Base-by-base conservation (phyloP, 2,888 invertebrate genomes). In the Agrochola lychnidis region DNA sequence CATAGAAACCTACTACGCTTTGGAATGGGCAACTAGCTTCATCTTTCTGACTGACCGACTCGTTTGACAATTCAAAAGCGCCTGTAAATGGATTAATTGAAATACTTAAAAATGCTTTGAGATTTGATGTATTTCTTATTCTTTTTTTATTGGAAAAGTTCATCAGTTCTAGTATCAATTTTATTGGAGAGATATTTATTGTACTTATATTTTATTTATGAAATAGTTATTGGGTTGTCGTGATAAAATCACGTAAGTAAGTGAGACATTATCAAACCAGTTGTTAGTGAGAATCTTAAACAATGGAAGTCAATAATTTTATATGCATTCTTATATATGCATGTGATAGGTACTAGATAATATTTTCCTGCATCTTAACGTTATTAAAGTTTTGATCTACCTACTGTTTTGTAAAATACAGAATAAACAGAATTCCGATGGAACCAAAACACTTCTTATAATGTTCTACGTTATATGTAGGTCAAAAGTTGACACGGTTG, bases 181-280 rank as follows among this genome's bases (percentile, higher is more conserved):
- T 64, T 25, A 70, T 56, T 10, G 9, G 12, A 36, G 16, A 22
- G 10, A n/a, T n/a, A 53, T 45, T 62, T 70, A 57, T 19, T 51
- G 25, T 57, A 36, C 5, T 14, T 51, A 30, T 51, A 51, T 71
- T 36, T 68, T 30, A 57, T 67, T 57, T 61, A 67, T 76, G 36
- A 66, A 48, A 75, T 64, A 40, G 4, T 72, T 40, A 70, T 71
- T 42, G 53, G 69, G 48, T 66, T 83, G 57, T 73, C 75, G 75
- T 83, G 79, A 16, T 70, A 71, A 63, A 57, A 59, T 57, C 30
- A 42, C 61, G 36, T 73, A 64, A 14, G 45, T 74, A 72, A 76
- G 59, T 51, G 73, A 71, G 70, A 78, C 63, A 74, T 80, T 79
- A 68, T 72, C 40, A 69, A 87, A 85, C 88, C 83, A 73, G 86